phyloP scores from a whole-genome alignment of 1,140 invertebrate species.

The Zaprionus lachaisei region DNA sequence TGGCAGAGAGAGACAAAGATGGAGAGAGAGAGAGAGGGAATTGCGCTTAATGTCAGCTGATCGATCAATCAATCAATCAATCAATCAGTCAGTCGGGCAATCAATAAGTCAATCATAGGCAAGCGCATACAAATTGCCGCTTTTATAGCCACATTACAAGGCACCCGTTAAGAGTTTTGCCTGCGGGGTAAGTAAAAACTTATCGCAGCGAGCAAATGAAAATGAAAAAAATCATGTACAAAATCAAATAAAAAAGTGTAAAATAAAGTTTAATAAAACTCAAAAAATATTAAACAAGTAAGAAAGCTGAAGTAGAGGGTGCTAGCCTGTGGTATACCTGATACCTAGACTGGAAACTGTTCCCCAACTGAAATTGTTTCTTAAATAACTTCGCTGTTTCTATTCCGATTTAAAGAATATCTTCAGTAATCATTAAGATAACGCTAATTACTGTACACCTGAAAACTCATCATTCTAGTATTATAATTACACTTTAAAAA shows the following conservation, averaged over 20 bases:
- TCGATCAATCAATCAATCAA: slow-evolving; percentile 53
- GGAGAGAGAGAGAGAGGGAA: background rate
- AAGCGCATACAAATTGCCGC: slow-evolving; percentile 76
- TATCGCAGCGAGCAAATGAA: background rate
- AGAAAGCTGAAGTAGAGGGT: slow-evolving; percentile 35
- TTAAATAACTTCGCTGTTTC: no score
- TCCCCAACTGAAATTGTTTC: no score
- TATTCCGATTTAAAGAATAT: no score
- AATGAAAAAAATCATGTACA: background rate
- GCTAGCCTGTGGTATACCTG: background rate
- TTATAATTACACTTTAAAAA: no score
- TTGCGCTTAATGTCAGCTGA: slow-evolving; percentile 69
- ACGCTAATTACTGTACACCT: no score
- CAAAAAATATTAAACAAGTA: background rate
- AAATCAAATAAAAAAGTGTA: background rate
- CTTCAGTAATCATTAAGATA: no score
- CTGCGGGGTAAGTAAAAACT: background rate
- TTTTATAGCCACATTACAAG: slow-evolving; percentile 59
- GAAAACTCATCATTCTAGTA: no score
- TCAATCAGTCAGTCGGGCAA: slow-evolving; percentile 71
- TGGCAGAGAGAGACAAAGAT: background rate
- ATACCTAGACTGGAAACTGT: background rate
- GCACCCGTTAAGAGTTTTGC: background rate
- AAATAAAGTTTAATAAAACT: background rate
- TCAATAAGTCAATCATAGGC: slow-evolving; percentile 83